phyloP scores from a whole-genome alignment of 1,140 invertebrate species.

The Helicoverpa zea region DNA sequence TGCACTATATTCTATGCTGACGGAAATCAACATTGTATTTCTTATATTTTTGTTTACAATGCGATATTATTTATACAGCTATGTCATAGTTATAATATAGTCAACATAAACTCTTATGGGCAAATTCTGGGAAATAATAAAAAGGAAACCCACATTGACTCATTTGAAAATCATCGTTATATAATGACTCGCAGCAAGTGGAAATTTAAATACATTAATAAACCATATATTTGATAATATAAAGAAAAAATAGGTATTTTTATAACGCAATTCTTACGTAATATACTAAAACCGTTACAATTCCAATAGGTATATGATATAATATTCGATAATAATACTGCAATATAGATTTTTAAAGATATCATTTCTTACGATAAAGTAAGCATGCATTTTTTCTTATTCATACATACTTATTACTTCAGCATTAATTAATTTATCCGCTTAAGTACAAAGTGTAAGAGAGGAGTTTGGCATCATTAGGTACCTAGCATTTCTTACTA shows the following conservation, averaged over 20 bases:
- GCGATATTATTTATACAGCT: background rate
- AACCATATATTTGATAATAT: too few species aligned
- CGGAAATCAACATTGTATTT: slow-evolving; percentile 5
- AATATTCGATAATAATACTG: background rate
- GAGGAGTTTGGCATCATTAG: background rate
- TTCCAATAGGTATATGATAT: background rate
- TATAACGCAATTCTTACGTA: too few species aligned
- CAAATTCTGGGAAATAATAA: background rate
- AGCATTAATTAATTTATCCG: too few species aligned
- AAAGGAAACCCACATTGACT: slow-evolving; percentile 2
- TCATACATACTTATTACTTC: too few species aligned
- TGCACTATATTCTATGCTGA: background rate
- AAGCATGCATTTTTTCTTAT: background rate
- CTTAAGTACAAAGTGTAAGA: background rate
- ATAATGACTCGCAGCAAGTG: too few species aligned
- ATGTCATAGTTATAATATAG: slow-evolving; percentile 16
- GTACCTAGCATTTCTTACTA: slow-evolving; percentile 6
- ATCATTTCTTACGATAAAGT: background rate
- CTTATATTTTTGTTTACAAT: slow-evolving; percentile 17
- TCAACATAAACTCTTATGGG: background rate
- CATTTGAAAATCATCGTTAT: background rate
- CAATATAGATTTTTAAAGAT: slow-evolving; percentile 21
- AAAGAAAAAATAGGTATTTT: too few species aligned
- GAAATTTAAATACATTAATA: too few species aligned
- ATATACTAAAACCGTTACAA: too few species aligned